phyloP scores from a whole-genome alignment of 2,113 vertebrate species.

The Ariopsis seemanni region DNA sequence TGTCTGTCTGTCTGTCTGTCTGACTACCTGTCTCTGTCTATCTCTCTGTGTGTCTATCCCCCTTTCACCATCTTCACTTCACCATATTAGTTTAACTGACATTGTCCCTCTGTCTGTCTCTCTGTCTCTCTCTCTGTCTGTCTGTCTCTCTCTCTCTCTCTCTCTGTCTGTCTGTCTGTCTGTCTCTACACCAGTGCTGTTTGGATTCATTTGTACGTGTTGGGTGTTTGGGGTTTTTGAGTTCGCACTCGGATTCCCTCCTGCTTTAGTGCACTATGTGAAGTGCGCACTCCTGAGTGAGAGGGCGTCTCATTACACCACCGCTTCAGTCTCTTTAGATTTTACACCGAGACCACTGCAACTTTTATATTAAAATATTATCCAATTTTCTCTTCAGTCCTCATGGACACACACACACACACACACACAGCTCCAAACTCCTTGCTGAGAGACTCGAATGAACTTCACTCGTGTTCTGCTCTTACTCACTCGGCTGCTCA shows the following conservation, averaged over 20 bases:
- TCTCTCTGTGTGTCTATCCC: background rate
- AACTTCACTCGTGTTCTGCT: background rate
- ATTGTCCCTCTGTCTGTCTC: background rate
- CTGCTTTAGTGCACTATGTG: background rate
- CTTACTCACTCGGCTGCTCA: background rate
- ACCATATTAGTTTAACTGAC: background rate
- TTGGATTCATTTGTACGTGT: background rate
- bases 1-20: background rate
- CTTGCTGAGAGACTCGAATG: background rate
- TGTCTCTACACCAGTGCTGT: background rate
- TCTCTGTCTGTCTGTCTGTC: background rate
- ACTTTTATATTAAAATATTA: slow-evolving; percentile 16
- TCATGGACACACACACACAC: background rate
- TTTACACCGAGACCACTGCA: background rate
- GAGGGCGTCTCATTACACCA: background rate
- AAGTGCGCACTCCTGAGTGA: background rate
- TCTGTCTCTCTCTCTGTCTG: background rate
- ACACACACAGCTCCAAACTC: background rate
- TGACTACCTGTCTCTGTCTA: background rate
- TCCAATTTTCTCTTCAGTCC: background rate
- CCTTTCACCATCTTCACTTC: background rate
- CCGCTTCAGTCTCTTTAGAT: background rate
- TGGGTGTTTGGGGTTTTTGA: background rate
- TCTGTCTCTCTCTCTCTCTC: background rate
- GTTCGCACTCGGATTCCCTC: background rate